Conservation (phyloP, 2,888 invertebrate species). For the Stomorhina lunata region DNA sequence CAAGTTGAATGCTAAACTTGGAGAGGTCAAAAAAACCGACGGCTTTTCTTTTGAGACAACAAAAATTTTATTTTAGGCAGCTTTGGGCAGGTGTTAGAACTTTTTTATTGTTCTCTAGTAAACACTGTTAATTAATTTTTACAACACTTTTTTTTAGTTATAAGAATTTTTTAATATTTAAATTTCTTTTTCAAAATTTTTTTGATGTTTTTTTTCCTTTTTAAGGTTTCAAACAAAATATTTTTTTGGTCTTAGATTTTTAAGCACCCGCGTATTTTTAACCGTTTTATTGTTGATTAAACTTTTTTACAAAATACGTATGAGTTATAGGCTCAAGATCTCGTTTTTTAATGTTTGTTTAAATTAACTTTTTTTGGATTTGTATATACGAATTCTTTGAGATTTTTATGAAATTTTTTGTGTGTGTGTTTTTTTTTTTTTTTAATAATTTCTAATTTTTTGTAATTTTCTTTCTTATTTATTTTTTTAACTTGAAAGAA, state of each 20-base stretch:
- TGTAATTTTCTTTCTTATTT: slow-evolving; percentile 29
- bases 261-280: slow-evolving; percentile 33
- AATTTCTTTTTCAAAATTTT: no score
- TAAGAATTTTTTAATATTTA: no score
- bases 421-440: slow-evolving; percentile 18
- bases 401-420: slow-evolving; percentile 10
- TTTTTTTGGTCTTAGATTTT: not conserved
- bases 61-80: slow-evolving; percentile 6
- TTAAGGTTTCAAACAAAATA: not conserved
- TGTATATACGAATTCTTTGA: slow-evolving; percentile 4
- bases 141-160: not conserved
- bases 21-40: slow-evolving; percentile 36
- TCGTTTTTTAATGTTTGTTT: slow-evolving; percentile 37
- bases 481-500: slow-evolving; percentile 36
- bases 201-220: not conserved
- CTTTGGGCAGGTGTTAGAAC: slow-evolving; percentile 12
- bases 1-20: slow-evolving; percentile 43
- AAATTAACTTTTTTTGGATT: slow-evolving; percentile 19
- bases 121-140: slow-evolving; percentile 33
- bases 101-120: slow-evolving; percentile 9
- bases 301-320: not conserved
- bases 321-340: slow-evolving; percentile 37
- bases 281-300: not conserved
- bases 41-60: slow-evolving; percentile 25
- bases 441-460: not conserved